A percentile compares a stretch with the other conserved stretches of the same genome.
These are phyloP conservation scores for Drosophila lutescens DNA, from an alignment of 2,888 invertebrate species.

Conservation along the genomic window DNA sequence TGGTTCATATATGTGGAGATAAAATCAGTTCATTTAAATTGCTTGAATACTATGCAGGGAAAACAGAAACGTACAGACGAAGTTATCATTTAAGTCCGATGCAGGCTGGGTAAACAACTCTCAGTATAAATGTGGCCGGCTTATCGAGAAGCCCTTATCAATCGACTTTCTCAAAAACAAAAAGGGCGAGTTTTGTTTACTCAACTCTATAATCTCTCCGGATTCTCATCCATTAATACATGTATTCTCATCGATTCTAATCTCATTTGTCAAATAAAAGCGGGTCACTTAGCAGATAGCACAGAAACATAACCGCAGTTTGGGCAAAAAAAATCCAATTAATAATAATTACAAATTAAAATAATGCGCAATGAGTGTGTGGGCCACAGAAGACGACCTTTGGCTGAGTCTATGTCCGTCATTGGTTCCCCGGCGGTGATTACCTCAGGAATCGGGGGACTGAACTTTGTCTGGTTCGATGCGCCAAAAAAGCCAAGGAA, in stretches of 20 bases:
- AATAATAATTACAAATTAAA: slow-evolving; percentile 38
- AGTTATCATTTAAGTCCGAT: slow-evolving; percentile 17
- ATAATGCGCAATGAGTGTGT: slow-evolving; percentile 19
- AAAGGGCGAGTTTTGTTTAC: slow-evolving; percentile 24
- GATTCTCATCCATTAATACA: background rate
- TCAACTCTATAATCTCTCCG: slow-evolving; percentile 13
- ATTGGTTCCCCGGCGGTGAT: slow-evolving; percentile 9
- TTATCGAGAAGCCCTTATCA: slow-evolving; percentile 65
- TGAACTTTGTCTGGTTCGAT: slow-evolving; percentile 56
- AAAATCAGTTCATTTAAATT: slow-evolving; percentile 39
- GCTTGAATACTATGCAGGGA: slow-evolving; percentile 34
- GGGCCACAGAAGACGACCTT: slow-evolving; percentile 7
- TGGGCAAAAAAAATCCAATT: slow-evolving; percentile 8
- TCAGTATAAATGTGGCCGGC: slow-evolving; percentile 22
- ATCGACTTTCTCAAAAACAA: slow-evolving; percentile 30
- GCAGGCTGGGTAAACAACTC: slow-evolving; percentile 19
- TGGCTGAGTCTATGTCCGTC: slow-evolving; percentile 19
- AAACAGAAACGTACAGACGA: slow-evolving; percentile 36
- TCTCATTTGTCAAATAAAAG: slow-evolving; percentile 17
- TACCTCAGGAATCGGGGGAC: slow-evolving; percentile 19
- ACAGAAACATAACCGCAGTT: slow-evolving; percentile 6
- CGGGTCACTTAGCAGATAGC: slow-evolving; percentile 17
- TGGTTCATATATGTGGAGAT: slow-evolving; percentile 5
- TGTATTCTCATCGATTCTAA: background rate
- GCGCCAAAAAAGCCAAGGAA: slow-evolving; percentile 54